Conservation (phyloP, 2,888 invertebrate species). For the Oscheius sp. region DNA sequence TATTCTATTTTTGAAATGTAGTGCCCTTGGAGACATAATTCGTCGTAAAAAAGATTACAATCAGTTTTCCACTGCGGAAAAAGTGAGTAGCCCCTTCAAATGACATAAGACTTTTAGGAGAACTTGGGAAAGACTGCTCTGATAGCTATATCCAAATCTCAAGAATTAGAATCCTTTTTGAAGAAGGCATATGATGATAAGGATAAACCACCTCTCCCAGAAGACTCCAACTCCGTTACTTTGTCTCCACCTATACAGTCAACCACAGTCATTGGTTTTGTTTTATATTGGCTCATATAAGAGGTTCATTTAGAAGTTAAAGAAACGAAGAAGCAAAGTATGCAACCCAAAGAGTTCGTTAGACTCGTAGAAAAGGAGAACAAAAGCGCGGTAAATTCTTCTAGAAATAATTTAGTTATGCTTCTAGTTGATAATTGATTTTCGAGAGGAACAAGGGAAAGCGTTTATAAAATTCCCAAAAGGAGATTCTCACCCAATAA, state of each 20-base stretch:
- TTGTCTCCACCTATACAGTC: no score
- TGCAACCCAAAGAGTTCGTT: slow-evolving; percentile 39
- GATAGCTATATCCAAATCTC: no score
- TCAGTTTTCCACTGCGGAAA: neutral
- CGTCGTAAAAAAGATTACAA: slow-evolving; percentile 16
- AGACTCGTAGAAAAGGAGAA: slow-evolving; percentile 34
- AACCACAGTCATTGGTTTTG: no score
- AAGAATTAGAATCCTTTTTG: no score
- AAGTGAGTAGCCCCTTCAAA: neutral
- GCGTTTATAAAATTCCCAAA: neutral
- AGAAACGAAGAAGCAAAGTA: no score
- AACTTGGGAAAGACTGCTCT: no score
- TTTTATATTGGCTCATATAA: no score
- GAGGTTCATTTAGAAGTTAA: no score
- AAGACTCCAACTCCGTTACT: no score
- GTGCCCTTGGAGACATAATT: slow-evolving; percentile 1
- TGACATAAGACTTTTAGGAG: no score
- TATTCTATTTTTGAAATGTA: slow-evolving; percentile 8
- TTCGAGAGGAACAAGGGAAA: slow-evolving; percentile 3
- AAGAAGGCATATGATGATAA: no score
- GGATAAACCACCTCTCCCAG: no score
- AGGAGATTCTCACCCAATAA: slow-evolving; percentile 1
- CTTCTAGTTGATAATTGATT: slow-evolving; percentile 16
- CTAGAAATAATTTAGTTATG: neutral
- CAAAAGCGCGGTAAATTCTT: slow-evolving; percentile 1